Base-by-base conservation (phyloP, 2,113 vertebrate species). In the Clupea harengus region DNA sequence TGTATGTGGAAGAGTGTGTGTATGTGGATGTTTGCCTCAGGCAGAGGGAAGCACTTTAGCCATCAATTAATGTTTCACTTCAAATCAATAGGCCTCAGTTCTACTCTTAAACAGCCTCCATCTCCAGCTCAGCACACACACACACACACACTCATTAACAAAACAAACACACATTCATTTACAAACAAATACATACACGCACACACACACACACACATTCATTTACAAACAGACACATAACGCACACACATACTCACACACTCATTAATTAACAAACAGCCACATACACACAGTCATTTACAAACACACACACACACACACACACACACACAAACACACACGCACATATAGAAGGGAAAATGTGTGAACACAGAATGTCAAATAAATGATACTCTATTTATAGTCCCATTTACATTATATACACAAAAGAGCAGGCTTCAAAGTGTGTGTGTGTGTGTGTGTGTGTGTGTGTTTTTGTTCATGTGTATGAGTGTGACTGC, bases 291-390 rank as follows among this genome's bases (percentile, higher is more conserved):
- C 39, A 39, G 39, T 39, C 39, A 39, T 39, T 1, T 39, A 39
- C 39, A 39, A 2, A 39, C 39, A 39, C 39, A 39, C 39, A 39
- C 39, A 39, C 39, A n/a, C n/a, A 84, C 82, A 84, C 72, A 54
- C 44, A 49, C 81, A 54, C 47, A 86, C 32, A 32, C 81, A 25
- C 67, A 49, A 46, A 39, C 10, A 47, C 46, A 47, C 46, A 47
- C 9, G 46, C 46, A 47, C 6, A 47, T 49, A 11, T 11, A 18
- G 78, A 50, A 82, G 85, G 91, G 90, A 89, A 91, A 92, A 91
- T 4, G 4, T 54, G 52, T 18, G 17, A 54, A 54, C 52, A 17
- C 15, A 17, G 17, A 54, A 18, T n/a, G n/a, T n/a, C n/a, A n/a
- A n/a, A n/a, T 13, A 54, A 54, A 15, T 17, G 4, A 18, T 54